Evolutionary conservation across 2,113 vertebrate species (phyloP), one percentile per base, ranked within the genome.

Genomic region (Urocolius indicus): DNA sequence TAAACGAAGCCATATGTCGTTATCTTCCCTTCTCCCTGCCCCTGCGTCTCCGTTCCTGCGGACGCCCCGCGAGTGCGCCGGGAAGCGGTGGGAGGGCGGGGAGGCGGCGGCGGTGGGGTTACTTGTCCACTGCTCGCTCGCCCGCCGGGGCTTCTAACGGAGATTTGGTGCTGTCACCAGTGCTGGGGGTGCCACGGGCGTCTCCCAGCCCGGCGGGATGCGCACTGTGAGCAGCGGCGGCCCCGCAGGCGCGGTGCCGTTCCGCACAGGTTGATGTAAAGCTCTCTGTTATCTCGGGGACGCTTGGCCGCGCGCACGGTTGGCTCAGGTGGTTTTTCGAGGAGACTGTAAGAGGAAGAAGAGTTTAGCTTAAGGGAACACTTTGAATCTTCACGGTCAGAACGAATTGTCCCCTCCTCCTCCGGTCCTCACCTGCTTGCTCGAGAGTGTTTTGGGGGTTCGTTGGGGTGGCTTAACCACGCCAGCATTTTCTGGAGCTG

Each of bases 1-100:
- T 63, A 74, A 83, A 91, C 16, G 84, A 96, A 95, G 96, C 94
- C 93, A 94, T 92, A 93, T 79, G 95, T 61, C 48, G 38, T 65
- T 86, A 41, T 63, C 73, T 71, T 71, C 21, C 54, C 45, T 52
- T 2, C 32, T 68, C 23, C 45, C 29, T 38, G 5, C 2, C 38
- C 41, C 16, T 4, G n/a, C 38, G 16, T 43, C 61, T 58, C 75
- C 10, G 8, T 13, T n/a, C 41, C 7, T 26, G 84, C 32, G 34
- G 58, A 9, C 17, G 15, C 10, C 11, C 9, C 38, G 7, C 21
- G 11, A 13, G 29, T 11, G 54, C 32, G 36, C 63, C 21, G 43
- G 83, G 27, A 48, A 71, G 72, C 43, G 3, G 59, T 9, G 32
- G 58, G 83, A 34, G 66, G 75, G 46, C 16, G 24, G 74, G 61